Percentiles rank a stretch among this genome's conserved stretches.
Evolutionary conservation across 2,888 invertebrate species (phyloP).

Genomic region (Sipunculus nudus): DNA sequence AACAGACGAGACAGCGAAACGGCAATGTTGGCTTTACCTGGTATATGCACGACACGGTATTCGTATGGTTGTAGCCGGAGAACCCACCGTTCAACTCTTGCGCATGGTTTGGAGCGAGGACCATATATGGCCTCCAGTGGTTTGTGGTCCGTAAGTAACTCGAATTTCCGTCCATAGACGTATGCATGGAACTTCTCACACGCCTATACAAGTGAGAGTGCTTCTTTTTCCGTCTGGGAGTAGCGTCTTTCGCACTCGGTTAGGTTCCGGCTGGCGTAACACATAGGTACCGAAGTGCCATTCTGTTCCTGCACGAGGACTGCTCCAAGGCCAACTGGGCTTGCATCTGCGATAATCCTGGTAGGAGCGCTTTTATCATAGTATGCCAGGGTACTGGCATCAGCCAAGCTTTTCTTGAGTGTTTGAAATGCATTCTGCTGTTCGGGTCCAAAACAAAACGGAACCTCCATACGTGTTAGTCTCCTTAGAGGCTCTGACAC

Average conservation of each 20-base stretch:
- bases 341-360: constrained; percentile 10
- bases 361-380: constrained; percentile 6
- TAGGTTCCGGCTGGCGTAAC: constrained; percentile 35
- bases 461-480: neutral
- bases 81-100: neutral
- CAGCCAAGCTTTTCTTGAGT: neutral
- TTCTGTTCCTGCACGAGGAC: neutral
- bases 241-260: too few species aligned
- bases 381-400: neutral
- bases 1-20: neutral
- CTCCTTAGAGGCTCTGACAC: neutral
- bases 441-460: neutral
- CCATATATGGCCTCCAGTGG: too few species aligned
- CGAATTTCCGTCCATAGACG: too few species aligned
- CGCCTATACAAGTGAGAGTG: too few species aligned
- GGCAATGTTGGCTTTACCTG: neutral
- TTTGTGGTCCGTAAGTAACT: too few species aligned
- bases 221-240: too few species aligned
- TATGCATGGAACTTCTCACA: too few species aligned
- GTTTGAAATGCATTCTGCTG: neutral
- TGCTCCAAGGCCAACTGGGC: constrained; percentile 6
- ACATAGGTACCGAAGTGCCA: constrained; percentile 22
- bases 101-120: neutral
- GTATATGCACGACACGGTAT: neutral
- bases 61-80: too few species aligned